Evolutionary conservation across 1,140 invertebrate species (phyloP), one percentile per base, ranked within the genome.

Genomic region (Triops cancriformis): DNA sequence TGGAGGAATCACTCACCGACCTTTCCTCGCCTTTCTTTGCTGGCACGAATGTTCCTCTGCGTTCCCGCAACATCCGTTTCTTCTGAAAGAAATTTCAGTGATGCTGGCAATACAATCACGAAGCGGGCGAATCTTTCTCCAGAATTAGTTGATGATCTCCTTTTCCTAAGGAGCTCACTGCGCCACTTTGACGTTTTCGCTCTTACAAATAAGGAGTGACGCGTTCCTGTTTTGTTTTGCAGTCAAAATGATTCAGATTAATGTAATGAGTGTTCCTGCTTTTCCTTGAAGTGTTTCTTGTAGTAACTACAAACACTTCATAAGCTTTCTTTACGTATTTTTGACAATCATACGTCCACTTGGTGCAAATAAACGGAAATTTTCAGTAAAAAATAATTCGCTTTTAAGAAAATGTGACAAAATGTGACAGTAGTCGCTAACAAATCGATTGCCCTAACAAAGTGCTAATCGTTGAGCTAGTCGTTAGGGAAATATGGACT

Each of bases 111-210:
- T 45, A 45, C 43, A 45, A 45, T 45, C 43, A 45, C 43, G 43
- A 45, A 75, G 42, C 23, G 5, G 42, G 26, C 27, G 42, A 75
- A 75, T 41, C 23, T 75, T 41, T 26, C 28, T 75, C 28, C 74
- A 27, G 42, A 27, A 75, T 75, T 41, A 75, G 28, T 75, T 75
- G 23, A 26, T 73, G 31, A 23, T n/a, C n/a, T n/a, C n/a, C n/a
- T n/a, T n/a, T n/a, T n/a, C n/a, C n/a, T n/a, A n/a, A n/a, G n/a
- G n/a, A n/a, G n/a, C n/a, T n/a, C n/a, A n/a, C n/a, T n/a, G n/a
- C n/a, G n/a, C n/a, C n/a, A n/a, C n/a, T n/a, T n/a, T n/a, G n/a
- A n/a, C n/a, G n/a, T n/a, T n/a, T n/a, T n/a, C n/a, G n/a, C n/a
- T n/a, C n/a, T n/a, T 37, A 45, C 10, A 45, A 45, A 45, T 45